Conservation (phyloP, 2,797 vertebrate species). For the Sebastes reedi region DNA sequence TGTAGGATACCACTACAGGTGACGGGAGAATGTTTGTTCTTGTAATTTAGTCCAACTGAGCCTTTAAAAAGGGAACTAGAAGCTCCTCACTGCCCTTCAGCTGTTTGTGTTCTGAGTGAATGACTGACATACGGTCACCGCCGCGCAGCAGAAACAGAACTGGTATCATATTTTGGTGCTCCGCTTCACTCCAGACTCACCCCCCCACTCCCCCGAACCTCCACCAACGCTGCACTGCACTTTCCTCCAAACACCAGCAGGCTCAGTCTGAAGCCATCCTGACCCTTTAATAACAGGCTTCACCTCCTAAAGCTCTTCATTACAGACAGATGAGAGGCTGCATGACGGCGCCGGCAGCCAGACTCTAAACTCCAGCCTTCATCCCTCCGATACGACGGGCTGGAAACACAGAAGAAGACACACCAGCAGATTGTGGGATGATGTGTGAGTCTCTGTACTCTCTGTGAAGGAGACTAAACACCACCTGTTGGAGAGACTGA, state of each 20-base stretch:
- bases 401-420: neutral
- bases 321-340: constrained; percentile 35
- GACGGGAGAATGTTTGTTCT: neutral
- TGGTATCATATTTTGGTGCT: neutral
- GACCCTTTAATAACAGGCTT: constrained; percentile 53
- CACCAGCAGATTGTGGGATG: neutral
- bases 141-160: neutral
- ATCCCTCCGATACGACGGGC: constrained; percentile 13
- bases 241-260: constrained; percentile 4
- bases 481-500: constrained; percentile 11
- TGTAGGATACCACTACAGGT: neutral
- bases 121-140: neutral
- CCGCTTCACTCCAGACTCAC: neutral
- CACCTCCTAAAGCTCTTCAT: constrained; percentile 46
- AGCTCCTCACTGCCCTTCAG: neutral
- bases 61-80: neutral
- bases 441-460: neutral
- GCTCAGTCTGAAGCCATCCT: constrained; percentile 10
- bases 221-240: neutral
- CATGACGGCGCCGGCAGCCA: constrained; percentile 19
- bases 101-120: neutral
- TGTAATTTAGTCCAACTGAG: neutral
- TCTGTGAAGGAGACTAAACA: constrained; percentile 12
- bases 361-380: constrained; percentile 14
- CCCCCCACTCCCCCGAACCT: rapidly evolving